A percentile compares a stretch with the other conserved stretches of the same genome.
phyloP scores from a whole-genome alignment of 1,140 invertebrate genomes.

The Atta texana region DNA sequence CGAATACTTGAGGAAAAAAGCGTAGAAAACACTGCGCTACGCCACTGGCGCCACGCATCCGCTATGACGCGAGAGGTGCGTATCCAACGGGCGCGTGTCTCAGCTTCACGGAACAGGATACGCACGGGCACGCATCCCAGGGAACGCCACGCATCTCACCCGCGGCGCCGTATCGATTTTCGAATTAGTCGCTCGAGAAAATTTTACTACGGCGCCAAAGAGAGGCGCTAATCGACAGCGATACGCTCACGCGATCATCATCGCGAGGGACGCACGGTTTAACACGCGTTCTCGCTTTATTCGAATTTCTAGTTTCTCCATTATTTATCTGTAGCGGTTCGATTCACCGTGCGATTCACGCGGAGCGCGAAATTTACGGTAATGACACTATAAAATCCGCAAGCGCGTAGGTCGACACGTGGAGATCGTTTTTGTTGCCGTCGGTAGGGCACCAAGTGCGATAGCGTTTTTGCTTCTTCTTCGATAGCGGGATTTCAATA shows the following conservation, averaged over 20 bases:
- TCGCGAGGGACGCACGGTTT: neutral
- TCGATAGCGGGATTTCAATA: constrained; percentile 13
- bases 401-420: constrained; percentile 24
- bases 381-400: neutral
- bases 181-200: constrained; percentile 45
- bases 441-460: neutral
- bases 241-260: constrained; percentile 22
- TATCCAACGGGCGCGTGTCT: constrained; percentile 12
- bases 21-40: constrained; percentile 13
- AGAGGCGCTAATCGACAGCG: neutral
- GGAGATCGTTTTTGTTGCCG: constrained; percentile 1
- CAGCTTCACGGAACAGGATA: constrained; percentile 39
- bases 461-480: neutral
- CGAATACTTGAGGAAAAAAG: neutral
- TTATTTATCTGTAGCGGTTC: neutral
- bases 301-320: neutral
- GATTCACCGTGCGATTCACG: constrained; percentile 14
- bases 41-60: constrained; percentile 36
- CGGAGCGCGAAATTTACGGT: constrained; percentile 19
- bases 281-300: neutral
- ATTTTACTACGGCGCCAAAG: neutral
- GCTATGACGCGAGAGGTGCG: constrained; percentile 3
- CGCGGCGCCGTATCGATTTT: constrained; percentile 51
- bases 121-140: constrained; percentile 39
- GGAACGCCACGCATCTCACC: constrained; percentile 22